Evolutionary conservation across 2,113 vertebrate genomes (phyloP).

Genomic region (Arvicanthis niloticus): DNA sequence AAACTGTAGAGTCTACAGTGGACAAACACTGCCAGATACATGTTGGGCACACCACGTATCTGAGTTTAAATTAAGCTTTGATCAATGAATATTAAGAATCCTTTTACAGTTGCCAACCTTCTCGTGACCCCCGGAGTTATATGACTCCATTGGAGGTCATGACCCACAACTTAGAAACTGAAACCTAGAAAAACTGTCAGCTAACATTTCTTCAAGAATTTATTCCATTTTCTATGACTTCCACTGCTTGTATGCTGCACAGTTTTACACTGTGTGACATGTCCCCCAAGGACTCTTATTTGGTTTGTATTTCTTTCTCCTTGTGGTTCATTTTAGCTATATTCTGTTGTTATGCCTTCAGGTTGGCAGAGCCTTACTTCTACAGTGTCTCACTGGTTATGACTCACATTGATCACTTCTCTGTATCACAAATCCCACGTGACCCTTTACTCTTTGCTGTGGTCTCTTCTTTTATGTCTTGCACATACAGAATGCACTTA

Average conservation of each 20-base stretch:
- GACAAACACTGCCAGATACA: background rate
- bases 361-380: too few relatives aligned
- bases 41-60: background rate
- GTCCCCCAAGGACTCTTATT: background rate
- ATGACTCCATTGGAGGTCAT: background rate
- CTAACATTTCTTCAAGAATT: background rate
- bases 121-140: background rate
- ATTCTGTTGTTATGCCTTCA: background rate
- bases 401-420: background rate
- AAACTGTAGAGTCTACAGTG: background rate
- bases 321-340: background rate
- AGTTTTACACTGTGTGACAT: background rate
- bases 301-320: background rate
- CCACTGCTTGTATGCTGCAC: background rate
- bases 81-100: background rate
- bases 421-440: background rate
- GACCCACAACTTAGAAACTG: background rate
- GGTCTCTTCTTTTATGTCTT: background rate
- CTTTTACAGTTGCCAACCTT: background rate
- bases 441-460: background rate
- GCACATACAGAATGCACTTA: background rate
- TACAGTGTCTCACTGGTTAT: background rate
- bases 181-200: background rate
- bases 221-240: too few relatives aligned
- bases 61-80: background rate